A percentile compares a stretch with the other conserved stretches of the same genome.
phyloP scores from a whole-genome alignment of 2,797 vertebrate species.

The Cossypha polioptera region DNA sequence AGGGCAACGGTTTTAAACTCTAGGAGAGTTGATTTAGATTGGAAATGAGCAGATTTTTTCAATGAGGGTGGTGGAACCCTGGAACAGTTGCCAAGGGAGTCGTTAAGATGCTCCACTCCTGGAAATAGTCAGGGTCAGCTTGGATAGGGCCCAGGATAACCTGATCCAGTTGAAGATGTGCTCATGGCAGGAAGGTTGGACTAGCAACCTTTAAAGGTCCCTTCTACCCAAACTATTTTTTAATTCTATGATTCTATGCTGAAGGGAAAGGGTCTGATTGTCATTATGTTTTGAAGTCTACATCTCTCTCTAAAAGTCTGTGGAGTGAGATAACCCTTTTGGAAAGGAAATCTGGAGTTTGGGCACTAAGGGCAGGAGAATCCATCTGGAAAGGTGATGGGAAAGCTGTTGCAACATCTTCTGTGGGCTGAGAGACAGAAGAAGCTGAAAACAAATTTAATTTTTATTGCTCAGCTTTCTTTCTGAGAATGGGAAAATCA shows the following conservation, averaged over 20 bases:
- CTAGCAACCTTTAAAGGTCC: background rate
- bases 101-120: background rate
- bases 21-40: background rate
- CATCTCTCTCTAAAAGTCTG: background rate
- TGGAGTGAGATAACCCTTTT: background rate
- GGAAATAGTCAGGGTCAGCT: background rate
- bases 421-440: background rate
- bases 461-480: background rate
- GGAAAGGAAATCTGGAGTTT: background rate
- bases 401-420: background rate
- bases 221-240: background rate
- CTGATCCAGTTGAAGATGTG: background rate
- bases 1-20: background rate
- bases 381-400: background rate
- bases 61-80: background rate
- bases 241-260: background rate
- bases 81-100: background rate
- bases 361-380: background rate
- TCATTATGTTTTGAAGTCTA: background rate
- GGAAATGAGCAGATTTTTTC: background rate
- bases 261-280: background rate
- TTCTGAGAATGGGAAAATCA: background rate
- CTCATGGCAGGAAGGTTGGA: accelerated
- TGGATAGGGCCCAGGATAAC: background rate
- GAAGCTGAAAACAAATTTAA: background rate